Evolutionary conservation across 2,797 vertebrate species (phyloP).

Genomic region (Chiloscyllium punctatum): DNA sequence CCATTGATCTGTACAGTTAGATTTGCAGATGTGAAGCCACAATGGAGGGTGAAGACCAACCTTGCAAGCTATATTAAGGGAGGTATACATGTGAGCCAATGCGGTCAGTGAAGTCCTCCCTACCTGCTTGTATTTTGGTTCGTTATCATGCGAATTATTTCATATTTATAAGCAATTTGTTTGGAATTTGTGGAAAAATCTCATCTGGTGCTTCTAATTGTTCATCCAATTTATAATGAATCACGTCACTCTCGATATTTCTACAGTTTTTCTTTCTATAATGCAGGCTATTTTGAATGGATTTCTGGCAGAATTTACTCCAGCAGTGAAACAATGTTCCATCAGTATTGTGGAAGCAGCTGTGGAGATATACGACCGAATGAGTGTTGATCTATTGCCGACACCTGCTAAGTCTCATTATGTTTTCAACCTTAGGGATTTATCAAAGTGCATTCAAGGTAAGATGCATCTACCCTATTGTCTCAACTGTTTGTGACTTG

Average conservation of each 20-base stretch:
- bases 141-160: not conserved
- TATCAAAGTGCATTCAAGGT: constrained; percentile 85
- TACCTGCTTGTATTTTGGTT: not conserved
- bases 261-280: constrained; percentile 31
- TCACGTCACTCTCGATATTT: not conserved
- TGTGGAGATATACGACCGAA: constrained; percentile 75
- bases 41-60: not conserved
- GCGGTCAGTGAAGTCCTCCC: not conserved
- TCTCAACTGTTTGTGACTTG: not conserved
- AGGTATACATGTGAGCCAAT: not conserved
- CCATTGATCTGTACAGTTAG: not conserved
- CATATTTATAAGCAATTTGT: not conserved
- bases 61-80: not conserved
- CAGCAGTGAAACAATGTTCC: constrained; percentile 62
- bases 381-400: constrained; percentile 77
- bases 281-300: constrained; percentile 70
- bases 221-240: not conserved
- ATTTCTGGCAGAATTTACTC: constrained; percentile 68
- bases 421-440: constrained; percentile 77
- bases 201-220: not conserved
- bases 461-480: constrained; percentile 38
- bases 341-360: constrained; percentile 69
- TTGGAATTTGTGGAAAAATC: not conserved
- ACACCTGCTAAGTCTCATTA: constrained; percentile 83
- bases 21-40: not conserved